Base-by-base conservation (phyloP, 2,797 vertebrate species). In the Sebastes itinus region DNA sequence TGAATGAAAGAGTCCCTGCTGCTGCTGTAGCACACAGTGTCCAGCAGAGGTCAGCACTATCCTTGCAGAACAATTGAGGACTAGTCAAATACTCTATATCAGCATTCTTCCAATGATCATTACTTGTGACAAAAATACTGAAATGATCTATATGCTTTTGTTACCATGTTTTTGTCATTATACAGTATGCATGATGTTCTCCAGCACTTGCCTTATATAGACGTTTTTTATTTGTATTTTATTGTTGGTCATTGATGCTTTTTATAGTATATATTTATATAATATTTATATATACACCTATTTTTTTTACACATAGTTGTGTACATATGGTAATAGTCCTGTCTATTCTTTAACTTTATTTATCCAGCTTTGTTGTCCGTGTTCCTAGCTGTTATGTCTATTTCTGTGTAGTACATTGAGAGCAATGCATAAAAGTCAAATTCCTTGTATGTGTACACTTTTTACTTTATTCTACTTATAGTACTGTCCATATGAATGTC, bases 11-110 rank as follows among this genome's bases (percentile, higher is more conserved):
- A n/a, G 6, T 38, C 23, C 11, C 23, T 64, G 12, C 23, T 64
- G 12, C 25, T 74, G 86, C 55, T 84, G 78, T 84, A 88, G 7
- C 80, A 71, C n/a, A 23, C 2, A 46, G 2, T 63, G 1, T 65
- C 93, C 94, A 92, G 78, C 73, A 94, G 93, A 67, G 88, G 92
- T 73, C 93, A 93, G 89, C 71, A 77, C 14, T 20, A 8, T 33
- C 72, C 49, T 62, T 33, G 23, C 27, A 60, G 42, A 78, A 35
- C 8, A 20, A 58, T 7, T 4, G 16, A 46, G 22, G 1, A 13
- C 3, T 2, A 0, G 6, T 4, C 11, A 28, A 16, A 16, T 5
- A 1, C 9, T 63, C 11, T 4, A 7, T 2, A 16, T 23, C 25
- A 30, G n/a, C 27, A 18, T 38, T 52, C 27, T 22, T 33, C 16